Conservation (phyloP, 2,797 vertebrate species). For the Petrocephalus schoutedeni region DNA sequence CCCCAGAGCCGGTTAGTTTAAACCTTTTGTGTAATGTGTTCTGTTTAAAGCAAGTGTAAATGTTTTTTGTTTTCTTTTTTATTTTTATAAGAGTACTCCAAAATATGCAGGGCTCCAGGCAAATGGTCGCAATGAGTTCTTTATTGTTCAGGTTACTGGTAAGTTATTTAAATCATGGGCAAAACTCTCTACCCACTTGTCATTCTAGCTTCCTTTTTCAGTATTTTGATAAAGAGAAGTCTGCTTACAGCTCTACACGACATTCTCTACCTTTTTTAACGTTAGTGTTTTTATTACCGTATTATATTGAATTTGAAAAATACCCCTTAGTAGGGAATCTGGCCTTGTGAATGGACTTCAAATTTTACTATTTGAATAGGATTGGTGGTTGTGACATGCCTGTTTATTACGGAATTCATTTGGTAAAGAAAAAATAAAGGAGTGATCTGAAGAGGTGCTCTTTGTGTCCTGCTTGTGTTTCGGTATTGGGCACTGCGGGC, state of each 20-base stretch:
- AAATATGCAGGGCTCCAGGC: neutral
- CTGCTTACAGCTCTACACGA: slow-evolving; percentile 27
- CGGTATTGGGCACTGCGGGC: neutral
- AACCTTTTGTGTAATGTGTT: slow-evolving; percentile 10
- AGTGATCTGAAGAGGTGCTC: slow-evolving; percentile 7
- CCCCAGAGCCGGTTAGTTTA: slow-evolving; percentile 21
- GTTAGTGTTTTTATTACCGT: slow-evolving; percentile 39
- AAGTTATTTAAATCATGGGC: slow-evolving; percentile 56
- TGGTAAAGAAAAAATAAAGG: slow-evolving; percentile 55
- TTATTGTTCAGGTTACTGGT: slow-evolving; percentile 15
- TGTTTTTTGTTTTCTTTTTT: slow-evolving; percentile 13
- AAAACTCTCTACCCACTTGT: slow-evolving; percentile 28
- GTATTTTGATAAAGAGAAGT: slow-evolving; percentile 3
- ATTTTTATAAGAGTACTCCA: slow-evolving; percentile 14
- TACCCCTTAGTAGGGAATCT: slow-evolving; percentile 1
- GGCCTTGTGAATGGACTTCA: neutral
- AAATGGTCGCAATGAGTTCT: neutral
- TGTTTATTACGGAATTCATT: slow-evolving; percentile 51
- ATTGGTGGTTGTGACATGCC: slow-evolving; percentile 59
- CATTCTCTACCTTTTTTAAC: slow-evolving; percentile 44
- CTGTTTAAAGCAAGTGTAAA: slow-evolving; percentile 20
- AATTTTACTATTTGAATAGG: slow-evolving; percentile 24
- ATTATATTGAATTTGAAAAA: slow-evolving; percentile 28
- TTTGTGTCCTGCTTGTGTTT: neutral
- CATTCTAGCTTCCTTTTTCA: neutral